phyloP scores from a whole-genome alignment of 2,113 vertebrate species.

The Kryptolebias marmoratus region DNA sequence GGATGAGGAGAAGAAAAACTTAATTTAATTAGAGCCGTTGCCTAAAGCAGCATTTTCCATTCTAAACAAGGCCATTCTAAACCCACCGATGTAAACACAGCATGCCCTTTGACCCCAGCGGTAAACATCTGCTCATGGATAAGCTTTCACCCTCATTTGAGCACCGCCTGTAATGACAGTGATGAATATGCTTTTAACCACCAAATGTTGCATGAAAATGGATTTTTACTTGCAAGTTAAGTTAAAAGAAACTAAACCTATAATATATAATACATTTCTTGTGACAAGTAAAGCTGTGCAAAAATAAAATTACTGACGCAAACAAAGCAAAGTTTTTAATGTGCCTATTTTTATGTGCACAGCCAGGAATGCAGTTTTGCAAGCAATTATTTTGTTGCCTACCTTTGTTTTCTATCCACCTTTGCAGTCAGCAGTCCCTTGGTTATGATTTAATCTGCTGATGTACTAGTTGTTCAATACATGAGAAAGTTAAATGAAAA shows the following conservation, averaged over 20 bases:
- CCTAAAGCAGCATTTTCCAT: constrained; percentile 81
- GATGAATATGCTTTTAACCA: constrained; percentile 78
- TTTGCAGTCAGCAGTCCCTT: too few relatives aligned
- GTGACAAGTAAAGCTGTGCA: constrained; percentile 27
- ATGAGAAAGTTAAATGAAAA: too few relatives aligned
- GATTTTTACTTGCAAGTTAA: constrained; percentile 73
- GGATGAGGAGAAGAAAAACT: constrained; percentile 60
- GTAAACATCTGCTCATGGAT: constrained; percentile 80
- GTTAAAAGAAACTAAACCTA: constrained; percentile 31
- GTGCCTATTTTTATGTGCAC: too few relatives aligned
- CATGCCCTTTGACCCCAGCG: constrained; percentile 77
- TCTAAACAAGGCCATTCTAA: constrained; percentile 79
- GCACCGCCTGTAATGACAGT: constrained; percentile 69
- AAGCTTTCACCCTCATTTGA: constrained; percentile 75
- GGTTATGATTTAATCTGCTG: too few relatives aligned
- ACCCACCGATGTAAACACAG: constrained; percentile 78
- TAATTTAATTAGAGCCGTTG: constrained; percentile 82
- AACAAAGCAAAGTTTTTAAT: too few relatives aligned
- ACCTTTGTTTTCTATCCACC: too few relatives aligned
- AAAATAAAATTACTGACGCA: constrained; percentile 2
- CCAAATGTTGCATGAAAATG: constrained; percentile 75
- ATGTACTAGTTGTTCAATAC: too few relatives aligned
- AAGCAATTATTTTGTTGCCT: too few relatives aligned
- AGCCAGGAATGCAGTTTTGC: too few relatives aligned
- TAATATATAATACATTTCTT: constrained; percentile 16